Evolutionary conservation across 2,888 invertebrate genomes (phyloP).

Genomic region (Spodoptera exigua): DNA sequence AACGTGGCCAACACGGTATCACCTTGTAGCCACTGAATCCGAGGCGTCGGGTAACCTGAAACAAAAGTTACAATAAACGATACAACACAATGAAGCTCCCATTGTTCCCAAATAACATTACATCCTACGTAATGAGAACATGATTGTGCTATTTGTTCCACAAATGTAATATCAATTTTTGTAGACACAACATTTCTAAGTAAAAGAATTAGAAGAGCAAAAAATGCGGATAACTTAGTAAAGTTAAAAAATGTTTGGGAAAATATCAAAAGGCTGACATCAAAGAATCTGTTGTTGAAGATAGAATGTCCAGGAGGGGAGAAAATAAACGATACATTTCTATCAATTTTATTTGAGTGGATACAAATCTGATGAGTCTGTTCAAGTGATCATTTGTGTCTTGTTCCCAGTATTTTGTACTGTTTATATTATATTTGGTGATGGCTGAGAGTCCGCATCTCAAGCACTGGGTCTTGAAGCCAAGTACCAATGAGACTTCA

Average conservation of each 20-base stretch:
- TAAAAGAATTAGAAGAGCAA: constrained; percentile 11
- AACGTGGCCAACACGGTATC: constrained; percentile 76
- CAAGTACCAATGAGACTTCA: not conserved
- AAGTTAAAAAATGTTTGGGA: constrained; percentile 12
- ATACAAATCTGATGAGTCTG: constrained; percentile 52
- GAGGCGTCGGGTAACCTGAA: constrained; percentile 83
- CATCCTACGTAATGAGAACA: constrained; percentile 27
- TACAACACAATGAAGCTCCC: constrained; percentile 17
- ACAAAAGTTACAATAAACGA: constrained; percentile 25
- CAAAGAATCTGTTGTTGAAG: constrained; percentile 48
- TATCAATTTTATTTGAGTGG: constrained; percentile 60
- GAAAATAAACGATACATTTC: constrained; percentile 56
- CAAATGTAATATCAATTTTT: constrained; percentile 19
- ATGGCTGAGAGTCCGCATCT: too few relatives aligned
- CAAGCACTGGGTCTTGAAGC: not conserved
- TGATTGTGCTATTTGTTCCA: constrained; percentile 20
- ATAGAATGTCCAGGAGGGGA: constrained; percentile 52
- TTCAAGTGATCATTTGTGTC: constrained; percentile 56
- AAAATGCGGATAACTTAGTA: constrained; percentile 6
- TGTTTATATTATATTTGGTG: constrained; percentile 15
- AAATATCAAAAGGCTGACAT: constrained; percentile 37
- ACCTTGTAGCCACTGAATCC: constrained; percentile 83
- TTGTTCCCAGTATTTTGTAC: constrained; percentile 40
- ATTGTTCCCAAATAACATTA: constrained; percentile 32
- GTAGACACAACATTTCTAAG: constrained; percentile 2